A percentile compares a stretch with the other conserved stretches of the same genome.
Evolutionary conservation across 2,888 invertebrate genomes (phyloP).

Genomic region (Autographa pulchrina): DNA sequence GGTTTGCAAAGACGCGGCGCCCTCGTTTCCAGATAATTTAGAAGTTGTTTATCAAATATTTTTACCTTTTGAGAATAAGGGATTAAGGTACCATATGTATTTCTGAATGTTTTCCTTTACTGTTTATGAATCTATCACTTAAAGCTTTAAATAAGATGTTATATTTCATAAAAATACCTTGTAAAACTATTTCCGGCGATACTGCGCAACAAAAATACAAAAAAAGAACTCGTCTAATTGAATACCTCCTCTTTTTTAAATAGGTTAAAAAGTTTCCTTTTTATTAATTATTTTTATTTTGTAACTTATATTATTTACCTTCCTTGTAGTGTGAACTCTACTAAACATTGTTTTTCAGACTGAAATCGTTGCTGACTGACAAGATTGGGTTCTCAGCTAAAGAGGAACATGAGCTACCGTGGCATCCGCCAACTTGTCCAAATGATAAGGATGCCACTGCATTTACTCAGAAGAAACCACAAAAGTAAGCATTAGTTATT

Average conservation of each 20-base stretch:
- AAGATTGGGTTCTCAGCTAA: constrained; percentile 90
- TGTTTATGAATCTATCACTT: background rate
- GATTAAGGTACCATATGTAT: constrained; percentile 90
- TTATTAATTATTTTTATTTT: no score
- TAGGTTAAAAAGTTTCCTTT: no score
- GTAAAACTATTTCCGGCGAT: background rate
- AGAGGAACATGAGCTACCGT: constrained; percentile 92
- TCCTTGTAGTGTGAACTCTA: background rate
- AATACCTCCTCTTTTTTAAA: no score
- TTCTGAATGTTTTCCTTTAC: background rate
- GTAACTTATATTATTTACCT: background rate
- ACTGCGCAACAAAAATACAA: no score
- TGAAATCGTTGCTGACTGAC: constrained; percentile 88
- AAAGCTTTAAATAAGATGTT: background rate
- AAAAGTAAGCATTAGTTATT: constrained; percentile 71
- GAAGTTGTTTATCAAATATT: constrained; percentile 91
- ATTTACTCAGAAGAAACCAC: constrained; percentile 72
- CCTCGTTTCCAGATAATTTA: constrained; percentile 79
- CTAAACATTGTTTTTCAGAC: constrained; percentile 73
- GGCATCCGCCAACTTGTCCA: constrained; percentile 93
- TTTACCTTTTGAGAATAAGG: constrained; percentile 94
- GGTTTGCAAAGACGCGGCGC: constrained; percentile 82
- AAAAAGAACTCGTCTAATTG: no score
- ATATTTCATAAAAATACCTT: background rate
- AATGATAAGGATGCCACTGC: constrained; percentile 73